phyloP scores from a whole-genome alignment of 2,888 invertebrate species.

The Myathropa florea region DNA sequence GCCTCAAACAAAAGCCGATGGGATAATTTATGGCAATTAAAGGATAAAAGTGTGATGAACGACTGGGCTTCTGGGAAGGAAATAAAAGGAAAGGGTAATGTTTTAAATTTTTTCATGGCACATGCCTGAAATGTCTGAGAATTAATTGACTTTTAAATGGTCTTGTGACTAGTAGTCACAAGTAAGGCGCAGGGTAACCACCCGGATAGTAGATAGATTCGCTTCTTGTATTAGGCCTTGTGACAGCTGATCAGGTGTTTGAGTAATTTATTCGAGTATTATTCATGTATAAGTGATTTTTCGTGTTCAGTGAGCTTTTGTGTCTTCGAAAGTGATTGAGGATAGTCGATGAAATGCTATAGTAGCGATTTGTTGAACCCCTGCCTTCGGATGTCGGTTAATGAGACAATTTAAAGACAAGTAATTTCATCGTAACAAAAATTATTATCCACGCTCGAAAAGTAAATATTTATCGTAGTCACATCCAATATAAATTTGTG shows the following conservation, averaged over 20 bases:
- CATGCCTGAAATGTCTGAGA: conserved; percentile 33
- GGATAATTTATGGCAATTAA: conserved; percentile 67
- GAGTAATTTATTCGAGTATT: conserved; percentile 34
- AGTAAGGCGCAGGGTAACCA: neutral
- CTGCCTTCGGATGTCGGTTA: neutral
- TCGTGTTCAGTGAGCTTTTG: conserved; percentile 29
- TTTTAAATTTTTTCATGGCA: conserved; percentile 22
- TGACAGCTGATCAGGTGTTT: conserved; percentile 30
- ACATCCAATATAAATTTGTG: too few relatives aligned
- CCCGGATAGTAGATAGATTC: neutral
- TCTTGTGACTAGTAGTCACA: conserved; percentile 11
- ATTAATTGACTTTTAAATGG: conserved; percentile 54
- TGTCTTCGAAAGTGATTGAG: neutral
- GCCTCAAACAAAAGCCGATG: conserved; percentile 38
- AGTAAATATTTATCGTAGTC: too few relatives aligned
- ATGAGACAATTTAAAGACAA: neutral
- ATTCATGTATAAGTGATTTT: conserved; percentile 29
- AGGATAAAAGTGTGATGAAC: conserved; percentile 49
- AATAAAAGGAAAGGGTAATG: neutral
- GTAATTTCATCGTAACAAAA: too few relatives aligned
- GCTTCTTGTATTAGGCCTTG: conserved; percentile 10
- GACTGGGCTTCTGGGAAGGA: neutral
- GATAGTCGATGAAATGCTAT: neutral
- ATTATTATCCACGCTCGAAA: too few relatives aligned
- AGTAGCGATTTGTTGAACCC: neutral